Conservation (phyloP, 2,888 invertebrate species). For the Priocnemis perturbator region DNA sequence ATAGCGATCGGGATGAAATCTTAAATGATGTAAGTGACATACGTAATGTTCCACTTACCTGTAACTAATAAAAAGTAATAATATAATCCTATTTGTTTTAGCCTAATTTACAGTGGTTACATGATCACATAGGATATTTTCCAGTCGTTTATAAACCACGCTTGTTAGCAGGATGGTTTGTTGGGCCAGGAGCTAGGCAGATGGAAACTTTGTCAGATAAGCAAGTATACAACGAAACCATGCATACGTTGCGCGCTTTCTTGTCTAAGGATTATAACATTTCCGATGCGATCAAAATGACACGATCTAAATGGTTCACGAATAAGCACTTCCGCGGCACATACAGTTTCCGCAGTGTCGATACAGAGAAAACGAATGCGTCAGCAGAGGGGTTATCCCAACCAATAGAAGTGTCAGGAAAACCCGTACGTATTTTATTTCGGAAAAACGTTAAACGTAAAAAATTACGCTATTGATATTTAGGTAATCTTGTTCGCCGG, state of each 20-base stretch:
- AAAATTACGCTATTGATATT: not conserved
- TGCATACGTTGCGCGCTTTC: constrained; percentile 77
- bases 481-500: constrained; percentile 82
- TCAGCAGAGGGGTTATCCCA: constrained; percentile 76
- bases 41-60: too few species aligned
- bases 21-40: constrained; percentile 48
- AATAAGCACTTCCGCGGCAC: constrained; percentile 84
- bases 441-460: too few species aligned
- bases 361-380: constrained; percentile 75
- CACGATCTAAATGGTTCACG: constrained; percentile 82
- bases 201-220: constrained; percentile 80
- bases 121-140: constrained; percentile 80
- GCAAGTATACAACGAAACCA: constrained; percentile 75
- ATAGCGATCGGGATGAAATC: constrained; percentile 72
- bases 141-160: constrained; percentile 79
- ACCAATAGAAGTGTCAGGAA: constrained; percentile 74
- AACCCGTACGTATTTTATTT: constrained; percentile 57
- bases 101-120: constrained; percentile 78
- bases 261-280: constrained; percentile 76
- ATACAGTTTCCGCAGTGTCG: constrained; percentile 80
- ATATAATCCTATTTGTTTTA: constrained; percentile 29
- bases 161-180: constrained; percentile 81
- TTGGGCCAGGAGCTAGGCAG: constrained; percentile 78
- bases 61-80: too few species aligned
- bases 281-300: constrained; percentile 75